These are phyloP conservation scores for Hydrolagus colliei DNA, from an alignment of 2,797 vertebrate genomes.

Conservation along the genomic window DNA sequence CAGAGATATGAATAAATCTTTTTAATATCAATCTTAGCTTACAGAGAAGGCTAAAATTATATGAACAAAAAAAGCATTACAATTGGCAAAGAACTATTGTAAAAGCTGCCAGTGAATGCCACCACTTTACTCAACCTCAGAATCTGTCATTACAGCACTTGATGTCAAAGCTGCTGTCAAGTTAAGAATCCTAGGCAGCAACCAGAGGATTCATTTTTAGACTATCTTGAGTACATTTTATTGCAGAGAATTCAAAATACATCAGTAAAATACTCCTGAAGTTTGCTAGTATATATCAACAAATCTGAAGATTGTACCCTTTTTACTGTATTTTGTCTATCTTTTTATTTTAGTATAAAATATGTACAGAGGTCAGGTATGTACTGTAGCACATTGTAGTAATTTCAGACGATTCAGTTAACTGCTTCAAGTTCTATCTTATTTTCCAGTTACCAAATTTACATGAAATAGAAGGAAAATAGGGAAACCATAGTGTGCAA, in stretches of 20 bases:
- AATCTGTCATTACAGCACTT: background rate
- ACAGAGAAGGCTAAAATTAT: constrained; percentile 13
- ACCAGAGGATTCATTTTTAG: background rate
- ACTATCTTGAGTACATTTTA: background rate
- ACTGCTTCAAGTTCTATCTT: too few relatives aligned
- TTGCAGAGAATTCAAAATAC: background rate
- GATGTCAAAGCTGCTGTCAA: too few relatives aligned
- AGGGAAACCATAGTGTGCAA: background rate
- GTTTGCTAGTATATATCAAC: too few relatives aligned
- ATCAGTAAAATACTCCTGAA: too few relatives aligned
- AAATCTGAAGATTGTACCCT: too few relatives aligned
- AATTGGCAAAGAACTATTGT: background rate
- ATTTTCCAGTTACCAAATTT: background rate
- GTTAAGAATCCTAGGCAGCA: background rate
- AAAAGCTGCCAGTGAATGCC: too few relatives aligned
- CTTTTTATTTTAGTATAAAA: too few relatives aligned
- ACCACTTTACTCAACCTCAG: background rate
- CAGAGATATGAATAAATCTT: constrained; percentile 3
- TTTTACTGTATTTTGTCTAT: too few relatives aligned
- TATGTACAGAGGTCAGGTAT: too few relatives aligned
- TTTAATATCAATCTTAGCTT: constrained; percentile 23
- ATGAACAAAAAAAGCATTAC: background rate
- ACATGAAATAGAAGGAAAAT: background rate
- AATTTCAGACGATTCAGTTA: too few relatives aligned
- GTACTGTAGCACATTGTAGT: too few relatives aligned